A percentile compares a stretch with the other conserved stretches of the same genome.
These are phyloP conservation scores for Subacronicta megacephala DNA, from an alignment of 2,888 invertebrate genomes.

Conservation along the genomic window DNA sequence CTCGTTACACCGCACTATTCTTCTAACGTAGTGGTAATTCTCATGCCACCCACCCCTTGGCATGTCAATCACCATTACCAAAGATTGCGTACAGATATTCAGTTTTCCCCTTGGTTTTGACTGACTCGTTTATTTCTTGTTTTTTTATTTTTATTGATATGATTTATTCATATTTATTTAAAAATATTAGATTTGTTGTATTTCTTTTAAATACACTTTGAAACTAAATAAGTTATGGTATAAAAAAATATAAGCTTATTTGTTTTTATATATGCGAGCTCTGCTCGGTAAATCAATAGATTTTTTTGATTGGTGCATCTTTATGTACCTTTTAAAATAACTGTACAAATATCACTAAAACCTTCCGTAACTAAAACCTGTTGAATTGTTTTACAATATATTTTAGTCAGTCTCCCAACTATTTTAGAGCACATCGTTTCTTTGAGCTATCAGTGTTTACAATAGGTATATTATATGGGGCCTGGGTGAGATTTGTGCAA, in stretches of 20 bases:
- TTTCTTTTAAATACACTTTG: too few relatives aligned
- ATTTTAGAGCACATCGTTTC: conserved; percentile 45
- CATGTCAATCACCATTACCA: conserved; percentile 79
- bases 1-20: conserved; percentile 73
- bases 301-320: not conserved
- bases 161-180: not conserved
- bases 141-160: conserved; percentile 8
- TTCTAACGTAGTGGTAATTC: conserved; percentile 64
- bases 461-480: conserved; percentile 1
- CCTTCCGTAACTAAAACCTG: not conserved
- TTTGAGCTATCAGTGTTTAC: conserved; percentile 52
- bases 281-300: not conserved
- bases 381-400: not conserved
- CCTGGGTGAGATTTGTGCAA: conserved; percentile 34
- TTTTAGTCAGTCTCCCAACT: conserved; percentile 54
- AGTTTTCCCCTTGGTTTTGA: conserved; percentile 82
- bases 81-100: conserved; percentile 85
- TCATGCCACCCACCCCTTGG: conserved; percentile 65
- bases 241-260: too few relatives aligned
- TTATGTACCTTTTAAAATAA: not conserved
- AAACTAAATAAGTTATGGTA: too few relatives aligned
- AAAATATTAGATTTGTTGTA: not conserved
- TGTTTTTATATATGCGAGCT: too few relatives aligned
- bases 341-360: too few relatives aligned
- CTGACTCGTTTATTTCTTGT: conserved; percentile 62